phyloP scores from a whole-genome alignment of 2,888 invertebrate species.

The Hypomecis atomaria region DNA sequence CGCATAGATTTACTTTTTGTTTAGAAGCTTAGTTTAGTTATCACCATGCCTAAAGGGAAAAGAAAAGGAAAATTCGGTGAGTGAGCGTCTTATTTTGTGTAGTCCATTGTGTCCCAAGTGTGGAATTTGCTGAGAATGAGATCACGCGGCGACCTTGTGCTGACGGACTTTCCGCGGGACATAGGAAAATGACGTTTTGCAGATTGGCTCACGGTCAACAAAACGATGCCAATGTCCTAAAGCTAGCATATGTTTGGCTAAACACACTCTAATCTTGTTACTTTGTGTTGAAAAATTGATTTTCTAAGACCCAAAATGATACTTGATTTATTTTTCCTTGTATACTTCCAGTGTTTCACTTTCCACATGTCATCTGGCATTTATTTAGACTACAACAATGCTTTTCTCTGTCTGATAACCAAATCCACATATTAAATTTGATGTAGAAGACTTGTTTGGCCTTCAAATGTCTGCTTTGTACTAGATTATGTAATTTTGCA shows the following conservation, averaged over 20 bases:
- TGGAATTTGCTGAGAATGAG: conserved; percentile 68
- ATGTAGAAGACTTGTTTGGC: conserved; percentile 32
- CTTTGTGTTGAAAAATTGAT: conserved; percentile 1
- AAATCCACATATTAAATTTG: neutral
- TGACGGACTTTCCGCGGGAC: conserved; percentile 66
- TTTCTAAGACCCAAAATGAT: conserved; percentile 4
- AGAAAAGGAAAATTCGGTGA: conserved; percentile 90
- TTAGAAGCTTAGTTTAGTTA: conserved; percentile 57
- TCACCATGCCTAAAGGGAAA: conserved; percentile 91
- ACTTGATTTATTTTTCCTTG: conserved; percentile 41
- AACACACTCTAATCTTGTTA: neutral
- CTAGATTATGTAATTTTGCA: conserved; percentile 46
- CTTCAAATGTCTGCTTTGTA: conserved; percentile 38
- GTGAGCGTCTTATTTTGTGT: conserved; percentile 48
- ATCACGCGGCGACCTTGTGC: conserved; percentile 83
- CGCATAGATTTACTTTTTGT: conserved; percentile 11
- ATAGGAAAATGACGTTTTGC: conserved; percentile 63
- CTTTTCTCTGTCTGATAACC: neutral
- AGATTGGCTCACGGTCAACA: conserved; percentile 58
- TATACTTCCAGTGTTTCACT: conserved; percentile 54
- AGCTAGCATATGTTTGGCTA: conserved; percentile 56
- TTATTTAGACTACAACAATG: conserved; percentile 6
- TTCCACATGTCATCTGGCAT: conserved; percentile 41
- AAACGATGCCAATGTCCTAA: conserved; percentile 47
- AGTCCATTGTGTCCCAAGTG: conserved; percentile 39